Evolutionary conservation across 2,888 invertebrate genomes (phyloP).

Genomic region (Papilio protenor): DNA sequence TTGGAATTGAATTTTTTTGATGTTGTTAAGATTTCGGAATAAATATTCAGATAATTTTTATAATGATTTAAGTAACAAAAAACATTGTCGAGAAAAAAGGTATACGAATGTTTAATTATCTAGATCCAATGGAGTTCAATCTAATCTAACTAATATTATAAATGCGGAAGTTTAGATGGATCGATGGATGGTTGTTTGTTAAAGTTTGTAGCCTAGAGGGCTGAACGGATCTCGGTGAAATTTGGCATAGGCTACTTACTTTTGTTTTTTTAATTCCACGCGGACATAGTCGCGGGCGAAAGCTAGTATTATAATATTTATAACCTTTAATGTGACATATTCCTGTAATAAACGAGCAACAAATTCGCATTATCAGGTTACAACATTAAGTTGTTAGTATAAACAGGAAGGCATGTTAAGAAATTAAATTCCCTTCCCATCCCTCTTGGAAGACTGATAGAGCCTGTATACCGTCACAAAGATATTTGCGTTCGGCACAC

Average conservation of each 20-base stretch:
- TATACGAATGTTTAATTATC: no score
- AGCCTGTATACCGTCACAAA: slow-evolving; percentile 56
- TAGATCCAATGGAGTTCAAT: background rate
- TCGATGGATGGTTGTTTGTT: no score
- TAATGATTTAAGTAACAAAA: background rate
- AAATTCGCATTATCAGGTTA: slow-evolving; percentile 13
- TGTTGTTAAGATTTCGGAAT: background rate
- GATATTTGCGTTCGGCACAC: slow-evolving; percentile 70
- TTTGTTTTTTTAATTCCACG: no score
- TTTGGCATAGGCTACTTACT: no score
- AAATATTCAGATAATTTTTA: background rate
- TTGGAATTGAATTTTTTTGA: slow-evolving; percentile 5
- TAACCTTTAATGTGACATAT: background rate
- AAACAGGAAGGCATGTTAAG: slow-evolving; percentile 32
- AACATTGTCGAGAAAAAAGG: no score
- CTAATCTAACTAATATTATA: no score
- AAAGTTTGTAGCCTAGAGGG: no score
- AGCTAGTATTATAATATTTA: background rate
- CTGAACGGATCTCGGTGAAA: no score
- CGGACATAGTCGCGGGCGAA: no score
- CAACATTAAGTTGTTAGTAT: slow-evolving; percentile 8
- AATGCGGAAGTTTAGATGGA: no score
- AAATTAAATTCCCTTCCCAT: slow-evolving; percentile 49
- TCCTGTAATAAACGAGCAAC: background rate
- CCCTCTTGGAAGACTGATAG: slow-evolving; percentile 61